Conservation (phyloP, 2,113 vertebrate genomes). For the Coracopsis vasa region DNA sequence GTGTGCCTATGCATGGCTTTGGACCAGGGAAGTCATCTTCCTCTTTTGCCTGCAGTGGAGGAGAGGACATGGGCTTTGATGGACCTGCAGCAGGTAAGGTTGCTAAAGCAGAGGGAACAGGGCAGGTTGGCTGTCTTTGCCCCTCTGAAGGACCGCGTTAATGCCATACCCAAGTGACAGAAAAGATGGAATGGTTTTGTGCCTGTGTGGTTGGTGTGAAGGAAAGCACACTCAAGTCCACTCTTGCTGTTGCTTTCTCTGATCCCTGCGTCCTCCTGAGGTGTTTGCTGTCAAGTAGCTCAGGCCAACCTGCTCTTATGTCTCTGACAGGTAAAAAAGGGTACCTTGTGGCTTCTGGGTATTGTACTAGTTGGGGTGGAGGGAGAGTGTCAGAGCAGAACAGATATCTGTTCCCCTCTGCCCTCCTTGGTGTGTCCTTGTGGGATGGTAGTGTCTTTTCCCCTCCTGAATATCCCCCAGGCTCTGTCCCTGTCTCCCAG, state of each 20-base stretch:
- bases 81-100: neutral
- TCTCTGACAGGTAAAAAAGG: neutral
- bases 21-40: neutral
- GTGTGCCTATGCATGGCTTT: neutral
- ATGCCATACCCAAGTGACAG: neutral
- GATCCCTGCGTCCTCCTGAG: conserved; percentile 2
- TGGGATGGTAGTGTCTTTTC: neutral
- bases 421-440: neutral
- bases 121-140: neutral
- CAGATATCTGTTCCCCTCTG: neutral
- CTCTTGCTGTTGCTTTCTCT: neutral
- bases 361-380: neutral
- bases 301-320: neutral
- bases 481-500: neutral
- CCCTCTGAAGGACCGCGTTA: neutral
- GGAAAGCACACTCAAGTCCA: neutral
- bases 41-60: neutral
- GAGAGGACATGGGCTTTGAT: neutral
- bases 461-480: neutral
- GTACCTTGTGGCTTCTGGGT: neutral
- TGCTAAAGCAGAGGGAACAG: neutral
- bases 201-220: neutral
- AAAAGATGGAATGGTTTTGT: neutral
- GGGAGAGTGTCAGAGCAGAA: neutral
- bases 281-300: neutral